Base-by-base conservation (phyloP, 2,888 invertebrate genomes). In the Hydrotaea cyrtoneurina region DNA sequence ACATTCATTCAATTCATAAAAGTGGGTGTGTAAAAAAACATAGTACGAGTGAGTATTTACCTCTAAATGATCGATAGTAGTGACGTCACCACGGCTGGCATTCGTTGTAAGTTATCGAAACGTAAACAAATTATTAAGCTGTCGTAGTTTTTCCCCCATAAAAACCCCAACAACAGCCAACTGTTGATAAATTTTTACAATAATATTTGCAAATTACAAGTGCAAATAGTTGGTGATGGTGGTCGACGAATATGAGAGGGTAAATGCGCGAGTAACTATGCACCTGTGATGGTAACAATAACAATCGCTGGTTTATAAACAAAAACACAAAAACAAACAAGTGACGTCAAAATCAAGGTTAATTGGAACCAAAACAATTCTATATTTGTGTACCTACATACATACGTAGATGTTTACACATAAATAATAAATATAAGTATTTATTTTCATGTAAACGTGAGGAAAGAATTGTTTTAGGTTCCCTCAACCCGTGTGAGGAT, bases 101-200 rank as follows among this genome's bases (percentile, higher is more conserved):
- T 36, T 64, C 43, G 13, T 50, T 69, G 53, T 57, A 76, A 77
- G 73, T 5, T 77, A 64, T 73, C 43, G 59, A 77, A 72, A 50
- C 53, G 23, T 19, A 77, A 31, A 31, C 31, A 31, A 31, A 31
- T 31, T 31, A 31, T 31, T 31, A n/a, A n/a, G 31, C 7, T 31
- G 31, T 31, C 7, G 31, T 31, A 4, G 31, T 31, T 31, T 31
- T 31, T 31, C 7, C 31, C 31, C 31, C 31, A 31, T 31, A 31
- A 62, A 50, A 66, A 80, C 43, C 2, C 75, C 23, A 59, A 57
- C 57, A 57, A 26, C 43, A 66, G 73, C 72, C 43, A 64, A 77
- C 72, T 64, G 36, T 73, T 80, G 39, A 74, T 78, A 78, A 80
- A 66, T 64, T 57, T 62, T 80, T 76, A 78, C 78, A 82, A 78